Conservation (phyloP, 2,797 vertebrate genomes). For the Rhabdomys pumilio region DNA sequence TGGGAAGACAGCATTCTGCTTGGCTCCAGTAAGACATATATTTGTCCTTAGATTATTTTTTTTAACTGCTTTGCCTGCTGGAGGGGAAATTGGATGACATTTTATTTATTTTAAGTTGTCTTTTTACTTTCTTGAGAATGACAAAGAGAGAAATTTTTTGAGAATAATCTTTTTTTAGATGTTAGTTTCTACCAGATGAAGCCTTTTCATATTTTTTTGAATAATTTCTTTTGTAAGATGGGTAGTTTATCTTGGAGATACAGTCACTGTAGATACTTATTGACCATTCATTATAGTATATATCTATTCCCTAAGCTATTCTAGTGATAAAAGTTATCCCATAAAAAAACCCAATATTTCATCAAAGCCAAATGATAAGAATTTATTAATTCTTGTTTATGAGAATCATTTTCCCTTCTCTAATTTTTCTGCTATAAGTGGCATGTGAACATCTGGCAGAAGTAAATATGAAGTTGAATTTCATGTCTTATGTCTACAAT, state of each 20-base stretch:
- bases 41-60: slow-evolving; percentile 61
- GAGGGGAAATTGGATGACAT: slow-evolving; percentile 69
- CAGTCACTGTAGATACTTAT: background rate
- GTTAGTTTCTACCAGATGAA: slow-evolving; percentile 12
- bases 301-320: background rate
- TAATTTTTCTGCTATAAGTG: background rate
- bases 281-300: background rate
- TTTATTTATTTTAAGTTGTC: slow-evolving; percentile 80
- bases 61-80: slow-evolving; percentile 20
- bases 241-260: slow-evolving; percentile 64
- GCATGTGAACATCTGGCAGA: background rate
- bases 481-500: background rate
- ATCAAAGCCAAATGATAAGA: background rate
- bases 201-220: slow-evolving; percentile 58
- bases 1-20: slow-evolving; percentile 34
- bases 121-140: slow-evolving; percentile 70
- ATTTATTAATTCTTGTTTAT: background rate
- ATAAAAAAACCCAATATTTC: background rate
- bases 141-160: slow-evolving; percentile 69
- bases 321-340: background rate
- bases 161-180: slow-evolving; percentile 63
- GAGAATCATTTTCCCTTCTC: background rate
- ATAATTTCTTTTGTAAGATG: slow-evolving; percentile 54
- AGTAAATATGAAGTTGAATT: slow-evolving; percentile 26
- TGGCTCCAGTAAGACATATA: slow-evolving; percentile 33